phyloP scores from a whole-genome alignment of 1,140 invertebrate genomes.

The Sogatella furcifera region DNA sequence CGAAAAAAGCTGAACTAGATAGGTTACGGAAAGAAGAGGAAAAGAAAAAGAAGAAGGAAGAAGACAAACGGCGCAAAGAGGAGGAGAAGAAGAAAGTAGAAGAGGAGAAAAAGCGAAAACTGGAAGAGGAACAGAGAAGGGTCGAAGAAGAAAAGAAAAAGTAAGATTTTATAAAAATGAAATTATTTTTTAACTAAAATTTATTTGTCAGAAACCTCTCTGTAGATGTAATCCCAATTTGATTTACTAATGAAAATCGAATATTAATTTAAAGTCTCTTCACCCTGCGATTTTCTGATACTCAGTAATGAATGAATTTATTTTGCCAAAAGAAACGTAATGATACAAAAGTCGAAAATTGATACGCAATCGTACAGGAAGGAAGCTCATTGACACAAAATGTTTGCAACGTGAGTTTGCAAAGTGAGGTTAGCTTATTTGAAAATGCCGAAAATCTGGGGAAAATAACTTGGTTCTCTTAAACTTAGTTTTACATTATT shows the following conservation, averaged over 20 bases:
- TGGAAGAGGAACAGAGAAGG: slow-evolving; percentile 20
- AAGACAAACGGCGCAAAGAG: slow-evolving; percentile 30
- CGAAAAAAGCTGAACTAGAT: slow-evolving; percentile 13
- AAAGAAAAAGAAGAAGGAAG: slow-evolving; percentile 24
- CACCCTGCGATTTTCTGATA: neutral
- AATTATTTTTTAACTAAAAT: neutral
- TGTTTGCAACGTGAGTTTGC: no score
- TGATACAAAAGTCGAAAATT: no score
- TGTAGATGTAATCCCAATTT: neutral
- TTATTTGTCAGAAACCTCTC: no score
- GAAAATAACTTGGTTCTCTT: no score
- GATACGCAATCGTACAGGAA: no score
- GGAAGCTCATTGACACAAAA: no score
- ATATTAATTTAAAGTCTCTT: neutral
- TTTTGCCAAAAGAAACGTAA: no score
- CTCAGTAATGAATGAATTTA: neutral
- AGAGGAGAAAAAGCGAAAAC: slow-evolving; percentile 22
- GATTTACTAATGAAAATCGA: neutral
- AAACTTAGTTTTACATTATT: no score
- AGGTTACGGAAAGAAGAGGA: slow-evolving; percentile 16
- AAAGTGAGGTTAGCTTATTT: no score
- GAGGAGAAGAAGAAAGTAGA: slow-evolving; percentile 22
- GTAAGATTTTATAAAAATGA: slow-evolving; percentile 5
- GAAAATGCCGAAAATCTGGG: no score
- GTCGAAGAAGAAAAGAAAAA: slow-evolving; percentile 19